These are phyloP conservation scores for Sminthurinus signatus DNA, from an alignment of 1,140 invertebrate genomes.

Conservation along the genomic window DNA sequence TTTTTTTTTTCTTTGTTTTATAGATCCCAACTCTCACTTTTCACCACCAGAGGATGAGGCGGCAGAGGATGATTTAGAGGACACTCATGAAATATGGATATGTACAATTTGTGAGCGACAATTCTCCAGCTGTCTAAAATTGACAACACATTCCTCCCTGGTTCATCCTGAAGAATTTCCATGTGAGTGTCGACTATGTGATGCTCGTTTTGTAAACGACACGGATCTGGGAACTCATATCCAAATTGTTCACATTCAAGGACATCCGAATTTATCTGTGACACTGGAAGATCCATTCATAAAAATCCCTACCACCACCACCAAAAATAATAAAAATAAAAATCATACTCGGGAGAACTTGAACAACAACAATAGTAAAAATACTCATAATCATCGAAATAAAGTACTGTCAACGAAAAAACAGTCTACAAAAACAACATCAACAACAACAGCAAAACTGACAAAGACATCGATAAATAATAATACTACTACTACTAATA, in stretches of 20 bases:
- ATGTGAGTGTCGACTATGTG: constrained; percentile 18
- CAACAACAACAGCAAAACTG: no score
- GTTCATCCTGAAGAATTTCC: constrained; percentile 1
- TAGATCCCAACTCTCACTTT: no score
- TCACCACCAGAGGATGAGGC: background rate
- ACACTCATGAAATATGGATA: background rate
- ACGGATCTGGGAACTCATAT: constrained; percentile 17
- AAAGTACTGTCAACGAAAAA: no score
- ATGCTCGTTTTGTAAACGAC: constrained; percentile 8
- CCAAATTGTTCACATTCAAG: constrained; percentile 10
- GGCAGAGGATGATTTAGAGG: background rate
- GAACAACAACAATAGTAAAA: background rate
- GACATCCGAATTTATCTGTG: background rate
- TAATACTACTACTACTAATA: no score
- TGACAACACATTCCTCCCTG: background rate
- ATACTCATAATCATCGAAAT: background rate
- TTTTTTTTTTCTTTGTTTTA: no score
- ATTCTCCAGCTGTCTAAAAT: background rate
- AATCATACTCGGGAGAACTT: background rate
- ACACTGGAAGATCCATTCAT: background rate
- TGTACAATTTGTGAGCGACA: background rate
- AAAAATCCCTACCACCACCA: background rate
- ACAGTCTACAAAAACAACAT: no score
- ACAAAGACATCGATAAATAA: no score
- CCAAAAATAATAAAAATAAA: background rate